Evolutionary conservation across 2,113 vertebrate species (phyloP).

Genomic region (Vidua macroura): DNA sequence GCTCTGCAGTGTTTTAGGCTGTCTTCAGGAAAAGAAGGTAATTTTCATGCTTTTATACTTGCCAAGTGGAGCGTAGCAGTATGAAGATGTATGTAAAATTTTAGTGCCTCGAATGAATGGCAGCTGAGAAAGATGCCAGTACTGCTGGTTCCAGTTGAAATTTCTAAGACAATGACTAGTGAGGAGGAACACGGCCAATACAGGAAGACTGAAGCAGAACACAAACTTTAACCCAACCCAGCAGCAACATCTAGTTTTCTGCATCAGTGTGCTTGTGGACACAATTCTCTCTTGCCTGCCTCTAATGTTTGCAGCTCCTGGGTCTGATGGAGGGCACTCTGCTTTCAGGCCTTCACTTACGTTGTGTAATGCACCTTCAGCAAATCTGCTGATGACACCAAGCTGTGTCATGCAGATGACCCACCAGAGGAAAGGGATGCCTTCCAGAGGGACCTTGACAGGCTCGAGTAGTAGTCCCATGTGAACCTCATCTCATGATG

Average conservation of each 20-base stretch:
- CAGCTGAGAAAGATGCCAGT: background rate
- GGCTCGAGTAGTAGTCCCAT: background rate
- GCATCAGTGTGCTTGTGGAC: background rate
- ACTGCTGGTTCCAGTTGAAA: background rate
- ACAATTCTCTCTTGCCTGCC: background rate
- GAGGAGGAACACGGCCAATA: background rate
- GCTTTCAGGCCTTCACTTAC: background rate
- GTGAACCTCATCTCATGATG: background rate
- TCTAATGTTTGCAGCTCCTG: background rate
- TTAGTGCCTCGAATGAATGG: background rate
- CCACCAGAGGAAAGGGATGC: background rate
- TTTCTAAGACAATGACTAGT: background rate
- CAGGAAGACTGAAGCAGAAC: background rate
- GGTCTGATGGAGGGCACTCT: background rate
- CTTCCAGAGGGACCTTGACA: background rate
- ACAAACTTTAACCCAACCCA: background rate
- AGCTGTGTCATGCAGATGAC: background rate
- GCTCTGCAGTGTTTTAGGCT: background rate
- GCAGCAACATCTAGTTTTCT: background rate
- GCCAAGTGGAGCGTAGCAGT: background rate
- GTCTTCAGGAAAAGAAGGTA: background rate
- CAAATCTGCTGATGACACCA: background rate
- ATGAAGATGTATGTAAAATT: background rate
- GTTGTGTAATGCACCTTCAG: background rate
- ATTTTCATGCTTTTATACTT: background rate